Evolutionary conservation across 2,888 invertebrate genomes (phyloP).

Genomic region (Panzeria rudis): DNA sequence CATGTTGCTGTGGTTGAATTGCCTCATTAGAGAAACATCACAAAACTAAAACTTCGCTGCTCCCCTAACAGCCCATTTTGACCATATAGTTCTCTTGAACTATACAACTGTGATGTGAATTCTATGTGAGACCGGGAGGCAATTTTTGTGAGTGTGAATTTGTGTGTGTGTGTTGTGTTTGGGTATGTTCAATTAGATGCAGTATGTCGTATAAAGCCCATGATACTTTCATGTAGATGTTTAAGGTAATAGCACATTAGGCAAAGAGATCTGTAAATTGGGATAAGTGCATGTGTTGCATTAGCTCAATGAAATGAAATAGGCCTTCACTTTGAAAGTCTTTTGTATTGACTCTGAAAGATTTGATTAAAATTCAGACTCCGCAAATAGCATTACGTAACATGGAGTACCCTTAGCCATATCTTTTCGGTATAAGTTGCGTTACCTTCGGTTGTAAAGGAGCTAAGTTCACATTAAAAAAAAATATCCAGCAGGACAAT

Average conservation of each 20-base stretch:
- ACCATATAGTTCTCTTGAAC: background rate
- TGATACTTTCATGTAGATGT: constrained; percentile 14
- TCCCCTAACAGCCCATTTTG: constrained; percentile 18
- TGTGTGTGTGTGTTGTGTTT: background rate
- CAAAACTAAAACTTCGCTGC: constrained; percentile 18
- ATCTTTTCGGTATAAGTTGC: too few species aligned
- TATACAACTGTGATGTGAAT: background rate
- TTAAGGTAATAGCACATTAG: constrained; percentile 16
- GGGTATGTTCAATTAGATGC: constrained; percentile 12
- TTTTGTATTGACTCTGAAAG: background rate
- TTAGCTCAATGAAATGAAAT: background rate
- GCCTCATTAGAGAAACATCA: constrained; percentile 57
- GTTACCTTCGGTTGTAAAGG: too few species aligned
- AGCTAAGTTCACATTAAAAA: too few species aligned
- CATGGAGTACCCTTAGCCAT: too few species aligned
- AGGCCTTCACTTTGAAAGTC: background rate
- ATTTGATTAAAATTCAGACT: too few species aligned
- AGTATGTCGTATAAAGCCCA: constrained; percentile 6
- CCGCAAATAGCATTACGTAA: too few species aligned
- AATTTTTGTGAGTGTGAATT: background rate
- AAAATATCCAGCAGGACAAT: too few species aligned
- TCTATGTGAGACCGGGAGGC: background rate
- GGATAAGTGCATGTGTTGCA: too few species aligned
- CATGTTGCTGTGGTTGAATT: constrained; percentile 44
- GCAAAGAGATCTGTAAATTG: background rate